Evolutionary conservation across 2,888 invertebrate species (phyloP).

Genomic region (Nematopogon swammerdamellus): DNA sequence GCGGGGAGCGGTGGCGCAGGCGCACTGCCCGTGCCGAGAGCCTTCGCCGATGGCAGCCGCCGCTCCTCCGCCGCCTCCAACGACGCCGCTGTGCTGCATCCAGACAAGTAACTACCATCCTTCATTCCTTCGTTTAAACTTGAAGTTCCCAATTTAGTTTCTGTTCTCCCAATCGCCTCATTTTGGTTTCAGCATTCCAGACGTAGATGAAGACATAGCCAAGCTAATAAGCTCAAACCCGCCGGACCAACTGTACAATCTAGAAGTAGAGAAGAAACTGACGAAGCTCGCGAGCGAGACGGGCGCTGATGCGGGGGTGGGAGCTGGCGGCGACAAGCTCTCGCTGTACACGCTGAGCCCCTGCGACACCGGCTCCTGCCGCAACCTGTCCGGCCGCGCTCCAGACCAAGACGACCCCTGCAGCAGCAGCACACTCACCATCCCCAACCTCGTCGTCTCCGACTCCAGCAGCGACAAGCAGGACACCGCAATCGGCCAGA

Average conservation of each 20-base stretch:
- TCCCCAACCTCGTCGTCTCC: conserved; percentile 48
- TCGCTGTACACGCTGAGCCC: conserved; percentile 44
- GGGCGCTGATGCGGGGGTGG: conserved; percentile 28
- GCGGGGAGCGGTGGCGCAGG: too few relatives aligned
- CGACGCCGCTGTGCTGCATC: conserved; percentile 35
- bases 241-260: conserved; percentile 23
- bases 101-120: conserved; percentile 27
- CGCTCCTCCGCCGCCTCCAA: conserved; percentile 60
- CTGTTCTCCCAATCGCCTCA: too few relatives aligned
- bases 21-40: conserved; percentile 69
- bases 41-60: conserved; percentile 79
- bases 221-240: conserved; percentile 42
- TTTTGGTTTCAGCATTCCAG: conserved; percentile 53
- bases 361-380: conserved; percentile 48
- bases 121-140: too few relatives aligned
- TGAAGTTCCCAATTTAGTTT: too few relatives aligned
- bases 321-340: too few relatives aligned
- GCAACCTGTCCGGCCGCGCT: conserved; percentile 31
- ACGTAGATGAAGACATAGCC: conserved; percentile 52
- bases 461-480: conserved; percentile 40
- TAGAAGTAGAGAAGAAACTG: conserved; percentile 29
- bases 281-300: conserved; percentile 19
- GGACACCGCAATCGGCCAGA: conserved; percentile 48
- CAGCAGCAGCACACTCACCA: conserved; percentile 43
- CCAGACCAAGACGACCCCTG: conserved; percentile 29